Evolutionary conservation across 2,888 invertebrate genomes (phyloP).

Genomic region (Ophion ventricosus): DNA sequence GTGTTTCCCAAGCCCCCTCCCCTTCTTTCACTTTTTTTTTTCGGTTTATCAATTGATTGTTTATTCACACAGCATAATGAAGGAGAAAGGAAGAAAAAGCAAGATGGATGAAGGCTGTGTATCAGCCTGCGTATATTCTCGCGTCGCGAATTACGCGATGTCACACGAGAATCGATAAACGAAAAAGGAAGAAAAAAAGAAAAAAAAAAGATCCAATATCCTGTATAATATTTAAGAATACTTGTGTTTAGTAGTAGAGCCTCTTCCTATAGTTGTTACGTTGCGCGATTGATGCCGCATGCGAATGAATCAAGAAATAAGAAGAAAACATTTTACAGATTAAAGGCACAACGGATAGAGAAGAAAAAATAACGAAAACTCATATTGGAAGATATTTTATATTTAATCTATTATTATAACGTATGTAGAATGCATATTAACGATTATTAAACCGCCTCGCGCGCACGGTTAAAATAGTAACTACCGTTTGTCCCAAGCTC

Average conservation of each 20-base stretch:
- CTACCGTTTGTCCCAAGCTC: conserved; percentile 29
- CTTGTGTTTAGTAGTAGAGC: conserved; percentile 38
- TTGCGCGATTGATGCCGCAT: neutral
- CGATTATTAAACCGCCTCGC: conserved; percentile 40
- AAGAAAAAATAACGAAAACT: neutral
- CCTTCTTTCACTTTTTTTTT: too few relatives aligned
- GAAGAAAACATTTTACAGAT: conserved; percentile 20
- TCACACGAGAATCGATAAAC: conserved; percentile 14
- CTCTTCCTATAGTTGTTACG: conserved; percentile 37
- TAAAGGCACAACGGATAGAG: conserved; percentile 12
- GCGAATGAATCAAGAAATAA: neutral
- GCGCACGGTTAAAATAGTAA: conserved; percentile 15
- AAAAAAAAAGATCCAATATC: neutral
- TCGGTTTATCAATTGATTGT: neutral
- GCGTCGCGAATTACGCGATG: neutral
- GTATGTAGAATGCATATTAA: conserved; percentile 18
- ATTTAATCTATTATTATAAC: conserved; percentile 36
- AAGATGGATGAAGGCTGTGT: neutral
- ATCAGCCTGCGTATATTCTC: conserved; percentile 13
- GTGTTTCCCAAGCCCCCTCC: neutral
- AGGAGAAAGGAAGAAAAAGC: neutral
- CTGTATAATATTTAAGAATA: conserved; percentile 52
- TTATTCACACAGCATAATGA: conserved; percentile 4
- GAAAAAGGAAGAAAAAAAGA: neutral
- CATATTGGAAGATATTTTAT: conserved; percentile 49